These are phyloP conservation scores for Potamarius usumacintae DNA, from an alignment of 2,113 vertebrate species.

Conservation along the genomic window DNA sequence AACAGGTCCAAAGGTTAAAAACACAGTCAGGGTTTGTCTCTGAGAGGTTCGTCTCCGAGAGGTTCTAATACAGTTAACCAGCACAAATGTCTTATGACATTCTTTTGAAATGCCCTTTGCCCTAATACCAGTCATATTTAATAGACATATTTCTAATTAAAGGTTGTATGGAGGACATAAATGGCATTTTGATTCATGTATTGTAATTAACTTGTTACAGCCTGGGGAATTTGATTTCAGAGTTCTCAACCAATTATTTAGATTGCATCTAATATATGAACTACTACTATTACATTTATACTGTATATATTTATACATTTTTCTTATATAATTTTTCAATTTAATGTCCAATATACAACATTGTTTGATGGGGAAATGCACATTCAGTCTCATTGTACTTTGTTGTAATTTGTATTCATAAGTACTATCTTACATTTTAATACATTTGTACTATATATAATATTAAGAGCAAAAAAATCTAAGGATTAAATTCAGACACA, in stretches of 20 bases:
- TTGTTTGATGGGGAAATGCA: background rate
- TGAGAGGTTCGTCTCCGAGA: background rate
- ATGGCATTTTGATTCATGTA: background rate
- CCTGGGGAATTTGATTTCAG: background rate
- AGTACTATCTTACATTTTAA: background rate
- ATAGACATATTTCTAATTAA: background rate
- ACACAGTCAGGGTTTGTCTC: background rate
- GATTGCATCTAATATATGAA: background rate
- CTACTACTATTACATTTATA: background rate
- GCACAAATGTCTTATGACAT: background rate
- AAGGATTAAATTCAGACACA: background rate
- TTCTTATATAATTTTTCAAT: background rate
- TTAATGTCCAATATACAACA: background rate
- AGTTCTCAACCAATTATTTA: background rate
- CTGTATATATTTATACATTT: background rate
- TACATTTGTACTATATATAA: background rate
- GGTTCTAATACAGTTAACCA: background rate
- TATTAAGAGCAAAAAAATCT: background rate
- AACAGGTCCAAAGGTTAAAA: conserved; percentile 18
- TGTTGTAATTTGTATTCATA: background rate
- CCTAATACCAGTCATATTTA: background rate
- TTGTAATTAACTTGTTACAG: background rate
- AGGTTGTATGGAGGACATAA: background rate
- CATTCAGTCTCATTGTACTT: background rate
- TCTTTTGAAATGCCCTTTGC: background rate